Conservation (phyloP, 2,797 vertebrate genomes). For the Brachyalestes nurse region DNA sequence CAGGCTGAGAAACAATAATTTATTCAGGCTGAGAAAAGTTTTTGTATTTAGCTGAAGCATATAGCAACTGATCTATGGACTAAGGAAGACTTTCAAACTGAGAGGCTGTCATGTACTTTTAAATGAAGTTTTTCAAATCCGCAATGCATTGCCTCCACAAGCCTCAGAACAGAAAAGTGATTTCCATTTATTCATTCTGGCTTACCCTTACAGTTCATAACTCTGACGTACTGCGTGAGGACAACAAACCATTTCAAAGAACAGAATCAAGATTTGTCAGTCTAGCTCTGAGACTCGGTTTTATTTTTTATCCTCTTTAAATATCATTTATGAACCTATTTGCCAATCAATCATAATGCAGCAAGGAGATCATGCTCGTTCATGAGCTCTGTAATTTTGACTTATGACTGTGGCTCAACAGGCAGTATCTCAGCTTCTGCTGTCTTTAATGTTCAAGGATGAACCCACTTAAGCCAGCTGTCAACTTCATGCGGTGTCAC, state of each 20-base stretch:
- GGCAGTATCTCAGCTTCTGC: slow-evolving; percentile 31
- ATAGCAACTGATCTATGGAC: too few species aligned
- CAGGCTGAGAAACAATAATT: too few species aligned
- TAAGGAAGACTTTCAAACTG: too few species aligned
- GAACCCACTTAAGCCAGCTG: slow-evolving; percentile 39
- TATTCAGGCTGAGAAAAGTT: too few species aligned
- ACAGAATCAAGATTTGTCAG: neutral
- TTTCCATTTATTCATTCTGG: neutral
- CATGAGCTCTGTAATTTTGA: slow-evolving; percentile 37
- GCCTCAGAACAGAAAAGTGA: neutral
- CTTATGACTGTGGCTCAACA: slow-evolving; percentile 39
- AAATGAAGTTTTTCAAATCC: neutral
- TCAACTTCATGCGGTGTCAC: slow-evolving; percentile 39
- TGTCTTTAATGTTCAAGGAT: slow-evolving; percentile 51
- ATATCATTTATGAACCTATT: neutral
- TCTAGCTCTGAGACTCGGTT: neutral
- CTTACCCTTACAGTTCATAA: neutral
- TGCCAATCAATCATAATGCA: neutral
- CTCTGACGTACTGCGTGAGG: neutral
- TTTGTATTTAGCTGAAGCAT: too few species aligned
- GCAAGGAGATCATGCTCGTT: slow-evolving; percentile 19
- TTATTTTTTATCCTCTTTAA: neutral
- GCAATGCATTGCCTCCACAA: neutral
- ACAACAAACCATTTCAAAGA: neutral
- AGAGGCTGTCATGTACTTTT: too few species aligned